These are phyloP conservation scores for Brachycybe producta DNA, from an alignment of 2,888 invertebrate genomes.

Conservation along the genomic window DNA sequence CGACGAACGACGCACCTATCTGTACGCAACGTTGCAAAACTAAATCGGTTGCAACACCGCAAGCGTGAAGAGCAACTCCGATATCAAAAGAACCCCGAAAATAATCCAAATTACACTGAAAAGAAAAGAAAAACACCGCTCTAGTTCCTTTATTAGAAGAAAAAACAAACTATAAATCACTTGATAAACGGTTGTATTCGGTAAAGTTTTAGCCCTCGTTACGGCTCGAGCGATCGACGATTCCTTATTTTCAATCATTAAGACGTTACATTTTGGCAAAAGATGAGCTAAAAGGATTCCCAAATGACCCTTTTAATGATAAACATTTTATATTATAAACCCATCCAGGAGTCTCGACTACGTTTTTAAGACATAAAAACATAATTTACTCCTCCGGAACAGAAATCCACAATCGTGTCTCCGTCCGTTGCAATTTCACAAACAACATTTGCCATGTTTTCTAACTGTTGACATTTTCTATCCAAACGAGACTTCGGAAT, in stretches of 20 bases:
- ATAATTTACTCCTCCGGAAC: constrained; percentile 59
- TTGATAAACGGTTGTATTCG: constrained; percentile 56
- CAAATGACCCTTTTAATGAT: constrained; percentile 72
- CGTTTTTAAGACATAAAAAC: constrained; percentile 10
- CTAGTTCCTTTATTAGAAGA: too few relatives aligned
- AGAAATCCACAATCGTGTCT: constrained; percentile 77
- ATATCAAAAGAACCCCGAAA: constrained; percentile 63
- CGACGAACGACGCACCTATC: constrained; percentile 64
- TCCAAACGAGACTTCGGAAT: constrained; percentile 57
- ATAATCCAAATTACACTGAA: constrained; percentile 80
- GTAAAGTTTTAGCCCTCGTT: constrained; percentile 50
- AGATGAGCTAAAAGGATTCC: constrained; percentile 71
- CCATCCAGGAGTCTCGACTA: too few relatives aligned
- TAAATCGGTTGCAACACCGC: constrained; percentile 86
- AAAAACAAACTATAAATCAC: too few relatives aligned
- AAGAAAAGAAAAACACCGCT: constrained; percentile 8
- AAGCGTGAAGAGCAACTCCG: constrained; percentile 81
- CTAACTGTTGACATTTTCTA: constrained; percentile 73
- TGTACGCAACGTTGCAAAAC: constrained; percentile 70
- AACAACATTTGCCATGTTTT: constrained; percentile 66
- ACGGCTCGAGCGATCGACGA: constrained; percentile 64
- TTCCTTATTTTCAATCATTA: constrained; percentile 84
- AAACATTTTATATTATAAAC: too few relatives aligned
- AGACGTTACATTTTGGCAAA: constrained; percentile 60
- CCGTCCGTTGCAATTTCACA: constrained; percentile 51